Percentiles rank a stretch among this genome's conserved stretches.
Evolutionary conservation across 1,140 invertebrate genomes (phyloP).

Genomic region (Globodera ellingtonae): DNA sequence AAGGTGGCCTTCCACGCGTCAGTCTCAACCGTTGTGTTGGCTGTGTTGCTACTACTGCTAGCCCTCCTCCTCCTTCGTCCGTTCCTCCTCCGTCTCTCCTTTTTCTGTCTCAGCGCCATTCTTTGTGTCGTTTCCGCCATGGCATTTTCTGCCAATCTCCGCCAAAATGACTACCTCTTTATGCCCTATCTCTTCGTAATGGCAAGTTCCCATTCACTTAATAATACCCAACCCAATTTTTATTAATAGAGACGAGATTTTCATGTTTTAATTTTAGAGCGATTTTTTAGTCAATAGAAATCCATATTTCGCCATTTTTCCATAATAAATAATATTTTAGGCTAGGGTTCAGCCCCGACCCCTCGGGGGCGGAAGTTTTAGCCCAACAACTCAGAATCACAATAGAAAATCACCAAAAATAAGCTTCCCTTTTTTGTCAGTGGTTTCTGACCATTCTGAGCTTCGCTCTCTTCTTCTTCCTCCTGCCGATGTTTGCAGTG

Average conservation of each 20-base stretch:
- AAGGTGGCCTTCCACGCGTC: background rate
- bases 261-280: no score
- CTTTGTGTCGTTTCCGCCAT: background rate
- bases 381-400: no score
- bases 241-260: no score
- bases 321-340: no score
- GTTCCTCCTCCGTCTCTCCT: background rate
- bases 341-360: no score
- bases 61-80: background rate
- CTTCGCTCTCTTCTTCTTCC: background rate
- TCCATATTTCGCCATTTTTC: no score
- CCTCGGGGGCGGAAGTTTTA: no score
- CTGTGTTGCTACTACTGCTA: background rate
- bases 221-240: no score
- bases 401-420: background rate
- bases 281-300: no score
- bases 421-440: background rate
- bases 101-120: background rate
- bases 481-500: background rate
- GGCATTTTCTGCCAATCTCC: background rate
- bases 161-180: background rate
- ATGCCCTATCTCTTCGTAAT: background rate
- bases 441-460: constrained; percentile 1
- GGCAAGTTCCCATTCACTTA: background rate
- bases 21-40: background rate